phyloP scores from a whole-genome alignment of 1,140 invertebrate species.

The Argopecten irradians region DNA sequence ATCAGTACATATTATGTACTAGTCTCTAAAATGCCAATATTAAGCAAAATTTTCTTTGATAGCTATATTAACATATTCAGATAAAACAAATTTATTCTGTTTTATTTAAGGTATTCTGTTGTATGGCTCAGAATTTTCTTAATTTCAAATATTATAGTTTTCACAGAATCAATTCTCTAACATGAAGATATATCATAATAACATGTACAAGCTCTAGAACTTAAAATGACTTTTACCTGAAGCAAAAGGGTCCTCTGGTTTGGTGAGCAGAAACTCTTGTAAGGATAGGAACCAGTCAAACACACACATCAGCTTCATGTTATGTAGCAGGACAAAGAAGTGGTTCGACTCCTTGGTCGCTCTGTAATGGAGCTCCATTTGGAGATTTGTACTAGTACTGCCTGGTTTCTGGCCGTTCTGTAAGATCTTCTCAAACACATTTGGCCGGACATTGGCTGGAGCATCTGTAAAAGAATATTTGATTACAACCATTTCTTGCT shows the following conservation, averaged over 20 bases:
- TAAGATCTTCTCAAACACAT: conserved; percentile 93
- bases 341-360: conserved; percentile 82
- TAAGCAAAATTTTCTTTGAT: no score
- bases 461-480: conserved; percentile 76
- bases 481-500: no score
- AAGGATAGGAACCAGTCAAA: conserved; percentile 95
- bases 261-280: conserved; percentile 86
- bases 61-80: no score
- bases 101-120: no score
- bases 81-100: no score
- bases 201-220: no score
- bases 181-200: no score
- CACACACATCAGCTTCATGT: conserved; percentile 95
- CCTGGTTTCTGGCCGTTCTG: conserved; percentile 80
- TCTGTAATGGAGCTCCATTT: conserved; percentile 75
- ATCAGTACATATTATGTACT: no score
- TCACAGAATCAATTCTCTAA: no score
- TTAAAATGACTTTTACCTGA: conserved; percentile 47
- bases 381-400: conserved; percentile 59
- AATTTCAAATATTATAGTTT: no score
- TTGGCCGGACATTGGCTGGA: conserved; percentile 85
- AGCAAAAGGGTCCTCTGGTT: conserved; percentile 72
- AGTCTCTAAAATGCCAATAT: no score
- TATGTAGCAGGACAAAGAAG: conserved; percentile 94
- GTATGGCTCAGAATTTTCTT: no score